Percentiles rank a stretch among this genome's conserved stretches.
Conservation (phyloP, 2,888 invertebrate species). For the Tipula helvola region DNA sequence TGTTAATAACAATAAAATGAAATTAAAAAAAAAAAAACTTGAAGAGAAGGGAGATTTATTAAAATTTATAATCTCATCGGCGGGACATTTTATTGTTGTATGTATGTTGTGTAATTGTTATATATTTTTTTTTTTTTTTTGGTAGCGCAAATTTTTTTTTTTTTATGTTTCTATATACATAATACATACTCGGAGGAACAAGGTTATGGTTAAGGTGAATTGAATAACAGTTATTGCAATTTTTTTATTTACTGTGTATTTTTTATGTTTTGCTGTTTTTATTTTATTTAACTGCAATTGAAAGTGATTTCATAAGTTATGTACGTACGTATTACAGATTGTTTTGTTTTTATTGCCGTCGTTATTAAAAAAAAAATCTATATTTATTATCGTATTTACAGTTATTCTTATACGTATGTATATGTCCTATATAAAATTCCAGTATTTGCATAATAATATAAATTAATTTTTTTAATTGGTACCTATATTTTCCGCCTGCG, state of each 20-base stretch:
- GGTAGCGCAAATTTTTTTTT: not conserved
- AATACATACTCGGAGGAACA: not conserved
- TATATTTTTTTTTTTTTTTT: not conserved
- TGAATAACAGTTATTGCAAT: not conserved
- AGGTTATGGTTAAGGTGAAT: constrained; percentile 4
- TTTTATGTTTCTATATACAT: not conserved
- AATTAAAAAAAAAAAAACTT: not conserved
- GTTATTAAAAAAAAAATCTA: not conserved
- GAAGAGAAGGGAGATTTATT: not conserved
- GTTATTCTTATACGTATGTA: not conserved
- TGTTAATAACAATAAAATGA: not conserved
- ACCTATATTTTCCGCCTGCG: not conserved
- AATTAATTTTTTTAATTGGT: not conserved
- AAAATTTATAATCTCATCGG: not conserved
- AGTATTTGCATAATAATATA: not conserved
- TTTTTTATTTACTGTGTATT: not conserved
- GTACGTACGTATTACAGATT: not conserved
- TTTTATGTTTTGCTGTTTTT: not conserved
- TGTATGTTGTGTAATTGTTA: not conserved
- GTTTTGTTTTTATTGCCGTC: not conserved
- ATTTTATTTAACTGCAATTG: not conserved
- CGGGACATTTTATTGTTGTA: not conserved
- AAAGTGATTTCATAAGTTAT: not conserved
- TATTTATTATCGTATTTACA: not conserved
- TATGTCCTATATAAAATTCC: not conserved